These are phyloP conservation scores for Bombus superbus DNA, from an alignment of 1,140 invertebrate genomes.

Conservation along the genomic window DNA sequence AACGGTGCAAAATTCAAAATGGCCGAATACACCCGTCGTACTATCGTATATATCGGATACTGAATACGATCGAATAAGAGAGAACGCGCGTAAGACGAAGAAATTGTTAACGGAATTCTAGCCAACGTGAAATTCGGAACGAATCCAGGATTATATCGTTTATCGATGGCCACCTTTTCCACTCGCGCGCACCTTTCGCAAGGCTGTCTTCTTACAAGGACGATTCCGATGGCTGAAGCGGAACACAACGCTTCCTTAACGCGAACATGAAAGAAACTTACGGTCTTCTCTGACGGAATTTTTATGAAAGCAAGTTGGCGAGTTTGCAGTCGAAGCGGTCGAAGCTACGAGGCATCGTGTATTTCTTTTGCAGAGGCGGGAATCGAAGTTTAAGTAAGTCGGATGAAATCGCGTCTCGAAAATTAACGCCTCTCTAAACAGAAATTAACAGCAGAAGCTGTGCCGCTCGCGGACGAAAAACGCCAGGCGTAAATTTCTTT, in stretches of 20 bases:
- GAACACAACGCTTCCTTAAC: neutral
- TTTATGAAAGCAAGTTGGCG: neutral
- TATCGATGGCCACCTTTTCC: neutral
- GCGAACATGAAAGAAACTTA: neutral
- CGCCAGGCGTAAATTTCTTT: accelerated
- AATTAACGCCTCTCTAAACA: neutral
- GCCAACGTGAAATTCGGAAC: neutral
- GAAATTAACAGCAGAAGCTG: neutral
- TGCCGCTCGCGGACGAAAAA: accelerated
- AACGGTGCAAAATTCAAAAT: too few relatives aligned
- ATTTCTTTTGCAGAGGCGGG: neutral
- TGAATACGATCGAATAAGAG: too few relatives aligned
- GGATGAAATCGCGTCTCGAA: neutral
- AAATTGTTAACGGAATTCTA: neutral
- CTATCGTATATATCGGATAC: too few relatives aligned
- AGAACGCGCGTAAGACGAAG: too few relatives aligned
- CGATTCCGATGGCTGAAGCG: neutral
- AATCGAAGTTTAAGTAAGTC: neutral
- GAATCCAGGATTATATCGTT: neutral
- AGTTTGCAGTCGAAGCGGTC: neutral
- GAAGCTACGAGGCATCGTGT: neutral
- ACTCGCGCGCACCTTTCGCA: too few relatives aligned
- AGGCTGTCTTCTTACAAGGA: neutral
- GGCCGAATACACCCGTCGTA: too few relatives aligned
- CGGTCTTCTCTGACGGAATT: neutral